Evolutionary conservation across 2,797 vertebrate genomes (phyloP).

Genomic region (Masticophis lateralis): DNA sequence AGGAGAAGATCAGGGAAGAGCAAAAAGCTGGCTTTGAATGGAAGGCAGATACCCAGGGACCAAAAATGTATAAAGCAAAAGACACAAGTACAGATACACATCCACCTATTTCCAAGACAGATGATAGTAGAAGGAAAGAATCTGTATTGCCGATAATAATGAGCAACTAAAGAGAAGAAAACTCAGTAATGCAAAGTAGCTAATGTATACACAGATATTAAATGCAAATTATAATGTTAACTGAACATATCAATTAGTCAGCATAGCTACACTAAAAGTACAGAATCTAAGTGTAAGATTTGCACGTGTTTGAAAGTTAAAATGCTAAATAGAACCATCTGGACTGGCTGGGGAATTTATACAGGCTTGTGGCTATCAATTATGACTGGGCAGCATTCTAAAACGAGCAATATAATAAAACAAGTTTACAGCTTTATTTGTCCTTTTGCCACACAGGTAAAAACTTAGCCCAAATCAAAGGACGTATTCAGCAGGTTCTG

Average conservation of each 20-base stretch:
- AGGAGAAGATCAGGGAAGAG: background rate
- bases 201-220: background rate
- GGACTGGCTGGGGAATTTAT: background rate
- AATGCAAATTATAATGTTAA: background rate
- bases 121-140: background rate
- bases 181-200: background rate
- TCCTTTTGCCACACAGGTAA: background rate
- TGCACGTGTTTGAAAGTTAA: background rate
- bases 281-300: background rate
- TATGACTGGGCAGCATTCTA: background rate
- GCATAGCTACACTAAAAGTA: background rate
- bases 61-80: background rate
- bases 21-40: background rate
- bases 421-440: background rate
- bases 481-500: too few relatives aligned
- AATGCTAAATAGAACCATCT: background rate
- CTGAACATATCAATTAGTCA: background rate
- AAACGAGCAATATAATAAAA: background rate
- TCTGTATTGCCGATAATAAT: background rate
- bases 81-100: background rate
- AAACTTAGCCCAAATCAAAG: background rate
- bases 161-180: background rate
- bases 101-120: background rate
- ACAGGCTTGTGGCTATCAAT: background rate
- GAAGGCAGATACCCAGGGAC: background rate